A percentile compares a stretch with the other conserved stretches of the same genome.
These are phyloP conservation scores for Etheostoma perlongum DNA, from an alignment of 2,797 vertebrate genomes.

Conservation along the genomic window DNA sequence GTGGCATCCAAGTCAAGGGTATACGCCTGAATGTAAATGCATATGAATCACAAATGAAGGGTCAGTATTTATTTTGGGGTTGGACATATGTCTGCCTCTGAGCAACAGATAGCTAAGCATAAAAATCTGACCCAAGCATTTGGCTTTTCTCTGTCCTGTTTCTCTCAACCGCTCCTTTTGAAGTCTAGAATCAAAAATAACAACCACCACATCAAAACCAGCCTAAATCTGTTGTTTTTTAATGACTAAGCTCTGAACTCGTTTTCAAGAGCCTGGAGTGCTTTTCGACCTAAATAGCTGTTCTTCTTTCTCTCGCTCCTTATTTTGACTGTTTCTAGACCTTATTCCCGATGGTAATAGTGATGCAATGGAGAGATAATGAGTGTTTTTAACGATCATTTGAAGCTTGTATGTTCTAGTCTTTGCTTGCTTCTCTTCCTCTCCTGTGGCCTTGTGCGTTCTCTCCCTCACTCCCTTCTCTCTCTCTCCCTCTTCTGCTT, in stretches of 20 bases:
- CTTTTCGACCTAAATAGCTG: slow-evolving; percentile 81
- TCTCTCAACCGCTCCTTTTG: slow-evolving; percentile 27
- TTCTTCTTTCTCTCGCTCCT: slow-evolving; percentile 37
- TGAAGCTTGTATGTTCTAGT: slow-evolving; percentile 72
- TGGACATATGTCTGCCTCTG: slow-evolving; percentile 48
- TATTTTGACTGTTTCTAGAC: slow-evolving; percentile 76
- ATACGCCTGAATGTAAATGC: slow-evolving; percentile 28
- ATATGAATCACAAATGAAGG: slow-evolving; percentile 17
- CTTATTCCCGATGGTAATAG: slow-evolving; percentile 75
- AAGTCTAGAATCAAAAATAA: slow-evolving; percentile 70
- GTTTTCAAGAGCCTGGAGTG: slow-evolving; percentile 77
- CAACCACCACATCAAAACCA: slow-evolving; percentile 69
- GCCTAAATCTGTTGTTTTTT: slow-evolving; percentile 78
- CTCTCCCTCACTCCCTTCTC: slow-evolving; percentile 15
- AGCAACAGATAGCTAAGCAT: slow-evolving; percentile 38
- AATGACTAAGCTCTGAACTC: slow-evolving; percentile 78
- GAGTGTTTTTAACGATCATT: slow-evolving; percentile 79
- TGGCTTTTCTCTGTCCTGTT: slow-evolving; percentile 56
- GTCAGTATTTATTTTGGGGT: slow-evolving; percentile 24
- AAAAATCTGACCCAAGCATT: slow-evolving; percentile 47
- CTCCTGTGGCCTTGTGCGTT: slow-evolving; percentile 70
- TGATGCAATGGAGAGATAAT: slow-evolving; percentile 82
- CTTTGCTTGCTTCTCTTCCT: slow-evolving; percentile 70
- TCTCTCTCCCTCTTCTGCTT: slow-evolving; percentile 20
- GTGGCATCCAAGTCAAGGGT: slow-evolving; percentile 13